Conservation (phyloP, 2,797 vertebrate genomes). For the Galago senegalensis region DNA sequence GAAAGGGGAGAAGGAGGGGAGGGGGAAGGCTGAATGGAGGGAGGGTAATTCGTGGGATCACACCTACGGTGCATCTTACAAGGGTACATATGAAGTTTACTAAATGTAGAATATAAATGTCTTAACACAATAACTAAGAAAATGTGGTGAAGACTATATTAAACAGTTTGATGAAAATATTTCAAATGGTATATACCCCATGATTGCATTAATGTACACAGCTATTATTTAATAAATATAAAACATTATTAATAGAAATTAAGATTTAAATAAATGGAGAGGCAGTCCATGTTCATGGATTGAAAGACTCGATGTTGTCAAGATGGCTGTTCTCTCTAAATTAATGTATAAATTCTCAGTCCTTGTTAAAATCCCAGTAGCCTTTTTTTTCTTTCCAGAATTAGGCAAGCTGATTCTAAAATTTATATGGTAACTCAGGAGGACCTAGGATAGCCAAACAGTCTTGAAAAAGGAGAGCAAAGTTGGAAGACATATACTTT, state of each 20-base stretch:
- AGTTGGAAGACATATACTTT: constrained; percentile 40
- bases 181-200: too few species aligned
- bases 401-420: constrained; percentile 41
- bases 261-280: constrained; percentile 33
- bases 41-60: too few species aligned
- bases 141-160: too few species aligned
- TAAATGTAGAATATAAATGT: too few species aligned
- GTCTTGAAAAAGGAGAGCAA: constrained; percentile 31
- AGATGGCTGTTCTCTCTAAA: neutral
- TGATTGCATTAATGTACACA: too few species aligned
- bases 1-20: too few species aligned
- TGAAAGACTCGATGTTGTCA: neutral
- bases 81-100: too few species aligned
- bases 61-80: too few species aligned
- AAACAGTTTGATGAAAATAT: too few species aligned
- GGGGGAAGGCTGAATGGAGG: too few species aligned
- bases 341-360: constrained; percentile 38
- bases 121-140: too few species aligned
- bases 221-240: neutral
- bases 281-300: neutral
- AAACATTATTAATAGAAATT: constrained; percentile 9
- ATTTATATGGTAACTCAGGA: constrained; percentile 33
- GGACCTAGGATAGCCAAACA: constrained; percentile 16
- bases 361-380: neutral
- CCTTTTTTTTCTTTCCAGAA: constrained; percentile 18